A percentile compares a stretch with the other conserved stretches of the same genome.
Conservation (phyloP, 2,888 invertebrate species). For the Leptinotarsa peninsularis region DNA sequence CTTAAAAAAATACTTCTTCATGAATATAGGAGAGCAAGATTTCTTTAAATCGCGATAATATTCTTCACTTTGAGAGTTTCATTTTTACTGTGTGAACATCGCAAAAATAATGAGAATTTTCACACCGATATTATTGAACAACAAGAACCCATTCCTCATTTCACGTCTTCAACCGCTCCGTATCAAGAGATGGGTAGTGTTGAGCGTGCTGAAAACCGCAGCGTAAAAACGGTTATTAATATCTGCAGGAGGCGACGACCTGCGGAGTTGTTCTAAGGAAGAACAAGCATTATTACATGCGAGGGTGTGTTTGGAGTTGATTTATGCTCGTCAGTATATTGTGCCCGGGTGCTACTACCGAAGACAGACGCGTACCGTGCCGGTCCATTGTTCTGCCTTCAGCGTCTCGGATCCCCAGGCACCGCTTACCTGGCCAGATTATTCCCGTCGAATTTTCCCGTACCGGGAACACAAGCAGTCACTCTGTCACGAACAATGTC, state of each 20-base stretch:
- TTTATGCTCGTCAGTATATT: conserved; percentile 43
- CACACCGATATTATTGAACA: no score
- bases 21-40: no score
- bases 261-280: conserved; percentile 35
- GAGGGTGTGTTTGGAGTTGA: conserved; percentile 44
- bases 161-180: not conserved
- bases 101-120: no score
- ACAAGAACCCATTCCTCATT: no score
- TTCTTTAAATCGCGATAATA: no score
- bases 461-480: not conserved
- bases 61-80: no score
- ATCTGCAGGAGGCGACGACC: conserved; percentile 49
- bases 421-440: conserved; percentile 6
- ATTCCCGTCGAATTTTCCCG: not conserved
- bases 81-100: no score
- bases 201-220: conserved; percentile 37
- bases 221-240: conserved; percentile 54
- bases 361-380: conserved; percentile 23
- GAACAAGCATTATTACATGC: conserved; percentile 49
- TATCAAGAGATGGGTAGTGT: not conserved
- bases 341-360: conserved; percentile 31
- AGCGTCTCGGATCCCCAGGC: not conserved
- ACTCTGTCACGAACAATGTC: not conserved
- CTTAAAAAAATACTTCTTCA: no score
- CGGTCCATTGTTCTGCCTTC: conserved; percentile 23